These are phyloP conservation scores for Trachelus iudaicus DNA, from an alignment of 2,888 invertebrate species.

Conservation along the genomic window DNA sequence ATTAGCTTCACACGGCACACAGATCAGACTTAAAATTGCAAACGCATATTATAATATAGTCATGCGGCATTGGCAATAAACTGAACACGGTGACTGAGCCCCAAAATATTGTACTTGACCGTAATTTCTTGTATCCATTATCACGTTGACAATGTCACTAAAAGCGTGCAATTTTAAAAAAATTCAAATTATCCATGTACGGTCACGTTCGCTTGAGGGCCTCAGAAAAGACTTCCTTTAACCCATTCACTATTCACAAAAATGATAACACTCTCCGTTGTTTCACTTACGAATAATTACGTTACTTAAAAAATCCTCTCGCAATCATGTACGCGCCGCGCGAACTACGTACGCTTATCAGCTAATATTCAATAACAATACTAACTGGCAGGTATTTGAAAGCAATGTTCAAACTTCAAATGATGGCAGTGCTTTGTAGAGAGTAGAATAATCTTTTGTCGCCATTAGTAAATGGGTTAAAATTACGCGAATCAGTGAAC, in stretches of 20 bases:
- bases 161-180: background rate
- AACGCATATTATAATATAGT: background rate
- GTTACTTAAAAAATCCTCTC: conserved; percentile 8
- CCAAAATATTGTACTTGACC: background rate
- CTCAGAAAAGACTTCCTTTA: background rate
- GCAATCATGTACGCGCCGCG: background rate
- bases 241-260: background rate
- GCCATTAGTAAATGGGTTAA: conserved; percentile 37
- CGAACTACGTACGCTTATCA: background rate
- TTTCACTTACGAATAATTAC: conserved; percentile 7
- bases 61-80: background rate
- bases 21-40: background rate
- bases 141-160: background rate
- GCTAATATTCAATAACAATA: conserved; percentile 14
- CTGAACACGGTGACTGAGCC: background rate
- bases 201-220: background rate
- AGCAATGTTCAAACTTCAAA: conserved; percentile 50
- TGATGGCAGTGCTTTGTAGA: conserved; percentile 61
- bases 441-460: conserved; percentile 51
- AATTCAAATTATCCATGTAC: background rate
- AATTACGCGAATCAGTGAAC: background rate
- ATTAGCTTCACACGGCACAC: background rate
- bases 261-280: background rate
- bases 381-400: conserved; percentile 41
- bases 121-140: background rate